Base-by-base conservation (phyloP, 2,888 invertebrate species). In the Resseliella maxima region DNA sequence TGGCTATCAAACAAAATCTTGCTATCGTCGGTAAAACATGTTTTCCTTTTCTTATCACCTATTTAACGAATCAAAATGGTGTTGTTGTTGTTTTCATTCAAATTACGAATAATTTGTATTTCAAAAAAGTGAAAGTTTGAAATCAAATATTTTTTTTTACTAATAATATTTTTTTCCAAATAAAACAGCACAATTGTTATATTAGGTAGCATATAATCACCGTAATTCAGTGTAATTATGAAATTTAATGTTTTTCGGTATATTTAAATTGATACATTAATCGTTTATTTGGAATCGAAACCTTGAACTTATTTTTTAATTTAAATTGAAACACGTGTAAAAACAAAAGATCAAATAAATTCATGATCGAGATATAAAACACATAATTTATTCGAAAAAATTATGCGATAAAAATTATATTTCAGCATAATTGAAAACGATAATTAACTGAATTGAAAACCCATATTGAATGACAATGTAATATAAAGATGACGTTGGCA, bases 1-100 rank as follows among this genome's bases (percentile, higher is more conserved):
- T 99, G 89, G 98, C 98, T 90, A 99, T 98, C 87, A 99, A 94
- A 91, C 99, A 99, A 87, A 99, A 92, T 88, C 99, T 94, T 21
- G 99, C 99, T 89, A 98, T 94, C 88, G 98, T 98, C 38, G 99
- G 99, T 89, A 99, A 92, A 88, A 99, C 93, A 92, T 96, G 93
- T 91, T 98, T 98, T 88, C 97, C 95, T 92, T 96, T 96, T 88
- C 98, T 94, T 89, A 98, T 95, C 87, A 98, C 96, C 99, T 99
- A 85, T 81, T 86, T 50, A 50, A 5, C 50, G 50, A 50, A 2
- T 36, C 24, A 85, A 64, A 87, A 85, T n/a, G n/a, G 83, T 81
- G 21, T 85, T 85, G 35, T 27, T 50, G 31, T 85, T 54, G 21
- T 87, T 38, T 50, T 31, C 21, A 86, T 86, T 27, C 59, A 31